These are phyloP conservation scores for Dinocampus coccinellae DNA, from an alignment of 2,888 invertebrate genomes.

Conservation along the genomic window DNA sequence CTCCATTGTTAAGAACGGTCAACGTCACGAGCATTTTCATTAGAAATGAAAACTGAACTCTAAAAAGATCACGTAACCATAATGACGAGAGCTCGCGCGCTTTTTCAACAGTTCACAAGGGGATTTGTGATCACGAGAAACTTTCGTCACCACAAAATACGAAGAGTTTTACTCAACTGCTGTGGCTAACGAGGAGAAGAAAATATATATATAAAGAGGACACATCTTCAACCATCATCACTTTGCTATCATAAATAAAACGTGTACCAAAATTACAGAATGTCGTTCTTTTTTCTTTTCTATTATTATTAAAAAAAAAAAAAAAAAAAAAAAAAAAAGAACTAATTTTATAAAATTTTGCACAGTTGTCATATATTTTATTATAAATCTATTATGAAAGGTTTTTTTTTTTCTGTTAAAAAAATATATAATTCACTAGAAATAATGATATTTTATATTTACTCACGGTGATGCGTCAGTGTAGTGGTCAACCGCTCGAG, in stretches of 20 bases:
- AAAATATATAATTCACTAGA: too few relatives aligned
- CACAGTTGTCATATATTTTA: too few relatives aligned
- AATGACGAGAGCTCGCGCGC: neutral
- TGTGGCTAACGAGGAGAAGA: conserved; percentile 16
- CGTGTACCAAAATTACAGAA: too few relatives aligned
- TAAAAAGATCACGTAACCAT: conserved; percentile 24
- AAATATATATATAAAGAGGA: neutral
- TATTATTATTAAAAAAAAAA: too few relatives aligned
- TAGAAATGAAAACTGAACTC: conserved; percentile 49
- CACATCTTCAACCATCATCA: neutral
- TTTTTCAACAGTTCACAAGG: conserved; percentile 5
- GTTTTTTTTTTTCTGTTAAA: too few relatives aligned
- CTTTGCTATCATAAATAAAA: neutral
- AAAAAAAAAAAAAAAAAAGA: too few relatives aligned
- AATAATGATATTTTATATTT: neutral
- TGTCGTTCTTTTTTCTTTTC: too few relatives aligned
- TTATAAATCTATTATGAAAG: too few relatives aligned
- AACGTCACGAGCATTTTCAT: conserved; percentile 56
- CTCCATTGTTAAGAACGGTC: conserved; percentile 49
- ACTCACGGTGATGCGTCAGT: conserved; percentile 63
- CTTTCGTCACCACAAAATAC: neutral
- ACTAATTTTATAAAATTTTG: too few relatives aligned
- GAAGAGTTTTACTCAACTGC: conserved; percentile 16
- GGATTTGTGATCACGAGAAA: conserved; percentile 18
- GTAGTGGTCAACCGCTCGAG: conserved; percentile 57